phyloP scores from a whole-genome alignment of 1,140 invertebrate genomes.

The Drosophila virilis region DNA sequence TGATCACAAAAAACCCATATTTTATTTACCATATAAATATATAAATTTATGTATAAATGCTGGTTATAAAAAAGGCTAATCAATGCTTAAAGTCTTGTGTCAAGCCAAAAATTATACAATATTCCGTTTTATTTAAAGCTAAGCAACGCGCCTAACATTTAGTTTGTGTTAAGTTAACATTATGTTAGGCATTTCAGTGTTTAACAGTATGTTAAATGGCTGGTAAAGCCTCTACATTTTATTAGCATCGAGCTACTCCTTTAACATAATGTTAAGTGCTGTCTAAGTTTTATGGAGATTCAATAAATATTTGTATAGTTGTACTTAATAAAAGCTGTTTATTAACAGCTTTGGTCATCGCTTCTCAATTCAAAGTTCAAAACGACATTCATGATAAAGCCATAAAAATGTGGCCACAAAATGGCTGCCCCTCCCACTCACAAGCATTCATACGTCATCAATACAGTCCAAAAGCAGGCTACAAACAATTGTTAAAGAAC shows the following conservation, averaged over 20 bases:
- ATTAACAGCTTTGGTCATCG: neutral
- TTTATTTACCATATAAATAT: neutral
- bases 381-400: slow-evolving; percentile 14
- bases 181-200: no score
- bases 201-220: no score
- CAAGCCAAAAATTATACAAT: no score
- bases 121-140: neutral
- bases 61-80: neutral
- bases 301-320: neutral
- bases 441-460: slow-evolving; percentile 31
- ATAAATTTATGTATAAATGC: neutral
- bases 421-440: neutral
- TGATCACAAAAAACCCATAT: no score
- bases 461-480: slow-evolving; percentile 41
- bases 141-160: neutral
- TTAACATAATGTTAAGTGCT: neutral
- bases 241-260: no score
- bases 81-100: neutral
- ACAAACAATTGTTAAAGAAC: slow-evolving; percentile 53
- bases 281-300: no score
- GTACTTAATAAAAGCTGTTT: neutral
- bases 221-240: no score
- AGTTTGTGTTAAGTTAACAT: neutral
- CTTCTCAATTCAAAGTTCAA: neutral
- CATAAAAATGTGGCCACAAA: slow-evolving; percentile 49